phyloP scores from a whole-genome alignment of 2,888 invertebrate species.

The Dolichopus griseipennis region DNA sequence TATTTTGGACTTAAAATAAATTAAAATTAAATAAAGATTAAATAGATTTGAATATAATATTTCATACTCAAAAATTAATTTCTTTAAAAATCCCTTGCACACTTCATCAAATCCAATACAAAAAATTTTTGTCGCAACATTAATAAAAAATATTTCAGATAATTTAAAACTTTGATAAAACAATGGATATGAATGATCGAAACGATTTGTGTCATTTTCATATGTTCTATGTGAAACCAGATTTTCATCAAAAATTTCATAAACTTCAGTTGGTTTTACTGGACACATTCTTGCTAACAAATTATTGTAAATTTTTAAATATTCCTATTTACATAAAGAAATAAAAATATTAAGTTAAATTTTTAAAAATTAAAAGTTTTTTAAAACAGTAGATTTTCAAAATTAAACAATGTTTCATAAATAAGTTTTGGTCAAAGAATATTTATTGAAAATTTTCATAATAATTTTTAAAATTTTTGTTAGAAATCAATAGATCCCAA shows the following conservation, averaged over 20 bases:
- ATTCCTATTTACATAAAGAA: neutral
- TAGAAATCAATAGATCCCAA: too few species aligned
- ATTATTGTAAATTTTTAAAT: neutral
- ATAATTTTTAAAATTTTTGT: too few species aligned
- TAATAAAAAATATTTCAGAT: neutral
- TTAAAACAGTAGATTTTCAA: too few species aligned
- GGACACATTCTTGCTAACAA: neutral
- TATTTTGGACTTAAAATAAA: neutral
- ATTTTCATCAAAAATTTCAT: neutral
- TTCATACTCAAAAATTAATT: conserved; percentile 2
- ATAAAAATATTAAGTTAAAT: neutral
- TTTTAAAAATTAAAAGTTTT: too few species aligned
- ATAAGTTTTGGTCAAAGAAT: too few species aligned
- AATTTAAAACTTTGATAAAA: neutral
- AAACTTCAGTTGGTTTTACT: neutral
- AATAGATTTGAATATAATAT: too few species aligned
- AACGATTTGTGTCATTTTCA: too few species aligned
- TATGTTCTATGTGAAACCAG: neutral
- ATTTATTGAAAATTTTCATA: too few species aligned
- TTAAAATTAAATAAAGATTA: neutral
- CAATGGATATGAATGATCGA: neutral
- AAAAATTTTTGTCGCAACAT: neutral
- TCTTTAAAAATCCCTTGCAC: conserved; percentile 7
- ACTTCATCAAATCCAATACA: conserved; percentile 2
- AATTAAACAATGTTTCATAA: too few species aligned